Conservation (phyloP, 1,140 invertebrate genomes). For the Geopemphigus sp. region DNA sequence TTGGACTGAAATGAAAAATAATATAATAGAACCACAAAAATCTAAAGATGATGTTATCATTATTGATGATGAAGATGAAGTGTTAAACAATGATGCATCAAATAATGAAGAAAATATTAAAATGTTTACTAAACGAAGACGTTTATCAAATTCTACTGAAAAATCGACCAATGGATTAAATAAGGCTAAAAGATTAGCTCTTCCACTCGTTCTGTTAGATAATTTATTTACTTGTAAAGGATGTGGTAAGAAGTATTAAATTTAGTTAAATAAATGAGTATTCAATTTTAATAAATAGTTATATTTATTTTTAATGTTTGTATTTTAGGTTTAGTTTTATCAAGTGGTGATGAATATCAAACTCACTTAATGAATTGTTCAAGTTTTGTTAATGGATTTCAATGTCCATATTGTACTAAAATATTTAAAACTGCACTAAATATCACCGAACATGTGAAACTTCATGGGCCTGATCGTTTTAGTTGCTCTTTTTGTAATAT, state of each 20-base stretch:
- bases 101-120: not conserved
- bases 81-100: not conserved
- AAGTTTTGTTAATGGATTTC: not conserved
- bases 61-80: constrained; percentile 10
- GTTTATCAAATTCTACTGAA: not conserved
- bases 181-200: not conserved
- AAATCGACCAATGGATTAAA: not conserved
- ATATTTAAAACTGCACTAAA: not conserved
- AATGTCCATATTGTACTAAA: constrained; percentile 17
- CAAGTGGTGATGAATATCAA: not conserved
- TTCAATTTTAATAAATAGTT: not conserved
- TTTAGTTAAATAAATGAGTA: not conserved
- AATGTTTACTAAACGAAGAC: not conserved
- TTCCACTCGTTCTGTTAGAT: not conserved
- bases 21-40: not conserved
- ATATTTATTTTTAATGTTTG: not conserved
- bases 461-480: constrained; percentile 36
- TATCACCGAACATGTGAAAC: constrained; percentile 7
- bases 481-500: not conserved
- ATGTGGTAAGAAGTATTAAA: constrained; percentile 38
- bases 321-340: not conserved
- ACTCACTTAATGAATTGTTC: not conserved
- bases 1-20: not conserved
- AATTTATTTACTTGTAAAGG: constrained; percentile 21
- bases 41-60: constrained; percentile 9